phyloP scores from a whole-genome alignment of 1,140 invertebrate species.

The Caenorhabditis inopinata region DNA sequence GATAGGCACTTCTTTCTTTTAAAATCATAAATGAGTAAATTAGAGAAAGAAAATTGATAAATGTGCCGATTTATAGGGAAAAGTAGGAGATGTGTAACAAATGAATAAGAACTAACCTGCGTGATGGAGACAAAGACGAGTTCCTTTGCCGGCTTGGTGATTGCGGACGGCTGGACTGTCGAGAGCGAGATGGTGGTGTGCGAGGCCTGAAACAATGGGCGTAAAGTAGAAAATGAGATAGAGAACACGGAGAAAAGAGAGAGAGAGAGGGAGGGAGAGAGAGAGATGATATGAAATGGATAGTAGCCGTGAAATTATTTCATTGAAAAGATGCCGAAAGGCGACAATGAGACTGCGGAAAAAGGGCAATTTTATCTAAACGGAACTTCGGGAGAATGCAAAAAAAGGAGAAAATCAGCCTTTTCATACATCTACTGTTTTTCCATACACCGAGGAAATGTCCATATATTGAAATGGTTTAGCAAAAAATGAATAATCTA shows the following conservation, averaged over 20 bases:
- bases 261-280: too few relatives aligned
- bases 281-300: constrained; percentile 10
- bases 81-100: too few relatives aligned
- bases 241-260: not conserved
- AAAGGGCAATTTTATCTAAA: not conserved
- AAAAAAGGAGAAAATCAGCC: not conserved
- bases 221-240: not conserved
- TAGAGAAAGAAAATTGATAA: not conserved
- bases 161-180: not conserved
- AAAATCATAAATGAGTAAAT: too few relatives aligned
- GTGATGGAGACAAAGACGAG: not conserved
- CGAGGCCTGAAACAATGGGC: constrained; percentile 3
- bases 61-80: too few relatives aligned
- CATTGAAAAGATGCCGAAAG: not conserved
- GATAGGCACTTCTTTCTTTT: too few relatives aligned
- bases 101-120: not conserved
- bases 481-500: too few relatives aligned
- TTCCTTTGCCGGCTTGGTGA: not conserved
- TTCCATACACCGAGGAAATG: too few relatives aligned
- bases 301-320: constrained; percentile 25
- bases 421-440: too few relatives aligned
- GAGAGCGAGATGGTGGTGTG: not conserved
- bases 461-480: too few relatives aligned
- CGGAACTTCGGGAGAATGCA: not conserved
- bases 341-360: not conserved